These are phyloP conservation scores for Tetraodon nigroviridis DNA, from an alignment of 2,113 vertebrate species.

Conservation along the genomic window DNA sequence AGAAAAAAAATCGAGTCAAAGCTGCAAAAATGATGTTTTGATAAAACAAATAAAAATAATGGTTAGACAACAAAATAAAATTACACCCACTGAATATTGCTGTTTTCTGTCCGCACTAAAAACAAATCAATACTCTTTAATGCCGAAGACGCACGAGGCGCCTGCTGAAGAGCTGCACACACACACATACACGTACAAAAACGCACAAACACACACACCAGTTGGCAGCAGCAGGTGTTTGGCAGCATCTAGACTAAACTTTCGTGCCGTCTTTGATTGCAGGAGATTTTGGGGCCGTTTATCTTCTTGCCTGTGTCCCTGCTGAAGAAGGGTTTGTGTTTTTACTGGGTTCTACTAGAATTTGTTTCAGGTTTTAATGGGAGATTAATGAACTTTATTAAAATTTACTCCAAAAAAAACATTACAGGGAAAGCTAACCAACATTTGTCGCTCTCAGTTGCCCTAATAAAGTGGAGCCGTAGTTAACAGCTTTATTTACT, in stretches of 20 bases:
- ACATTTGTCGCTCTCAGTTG: too few relatives aligned
- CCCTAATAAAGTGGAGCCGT: too few relatives aligned
- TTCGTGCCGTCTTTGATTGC: slow-evolving; percentile 14
- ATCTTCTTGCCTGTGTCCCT: slow-evolving; percentile 14
- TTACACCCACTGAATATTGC: too few relatives aligned
- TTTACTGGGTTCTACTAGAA: neutral
- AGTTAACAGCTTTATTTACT: too few relatives aligned
- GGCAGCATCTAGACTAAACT: slow-evolving; percentile 5
- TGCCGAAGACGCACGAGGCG: slow-evolving; percentile 15
- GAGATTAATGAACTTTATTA: too few relatives aligned
- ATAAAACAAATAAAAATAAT: too few relatives aligned
- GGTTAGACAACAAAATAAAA: too few relatives aligned
- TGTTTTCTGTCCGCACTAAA: slow-evolving; percentile 12
- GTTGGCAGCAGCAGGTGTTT: slow-evolving; percentile 42
- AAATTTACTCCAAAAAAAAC: too few relatives aligned
- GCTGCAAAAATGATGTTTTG: too few relatives aligned
- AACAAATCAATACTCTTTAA: slow-evolving; percentile 40
- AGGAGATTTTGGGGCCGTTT: slow-evolving; percentile 29
- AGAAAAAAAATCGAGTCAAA: too few relatives aligned
- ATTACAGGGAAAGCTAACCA: too few relatives aligned
- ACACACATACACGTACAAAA: slow-evolving; percentile 16
- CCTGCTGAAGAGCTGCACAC: slow-evolving; percentile 19
- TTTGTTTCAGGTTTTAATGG: neutral
- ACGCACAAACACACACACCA: slow-evolving; percentile 9
- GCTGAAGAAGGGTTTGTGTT: slow-evolving; percentile 5